Conservation (phyloP, 2,113 vertebrate genomes). For the Corythoichthys intestinalis region DNA sequence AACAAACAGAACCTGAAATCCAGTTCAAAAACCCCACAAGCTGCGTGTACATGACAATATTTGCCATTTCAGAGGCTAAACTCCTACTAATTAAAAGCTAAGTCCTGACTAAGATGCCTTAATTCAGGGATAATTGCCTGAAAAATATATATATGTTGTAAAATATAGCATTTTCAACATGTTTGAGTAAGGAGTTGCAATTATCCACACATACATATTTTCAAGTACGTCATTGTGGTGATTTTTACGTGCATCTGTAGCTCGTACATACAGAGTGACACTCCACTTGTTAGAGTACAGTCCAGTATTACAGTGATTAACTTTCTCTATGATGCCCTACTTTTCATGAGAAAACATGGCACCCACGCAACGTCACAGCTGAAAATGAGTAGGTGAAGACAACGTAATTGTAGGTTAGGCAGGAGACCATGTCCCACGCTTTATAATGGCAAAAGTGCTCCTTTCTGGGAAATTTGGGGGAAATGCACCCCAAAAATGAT, state of each 20-base stretch:
- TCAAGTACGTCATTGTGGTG: constrained; percentile 4
- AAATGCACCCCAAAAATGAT: not conserved
- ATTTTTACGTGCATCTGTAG: not conserved
- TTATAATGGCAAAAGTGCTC: not conserved
- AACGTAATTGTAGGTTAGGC: not conserved
- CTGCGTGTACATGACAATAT: too few relatives aligned
- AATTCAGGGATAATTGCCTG: not conserved
- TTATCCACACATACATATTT: not conserved
- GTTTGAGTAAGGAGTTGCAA: not conserved
- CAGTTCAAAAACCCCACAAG: not conserved
- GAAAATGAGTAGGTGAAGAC: constrained; percentile 5
- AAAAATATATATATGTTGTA: not conserved
- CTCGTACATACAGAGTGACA: not conserved
- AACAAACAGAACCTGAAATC: not conserved
- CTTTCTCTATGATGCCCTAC: not conserved
- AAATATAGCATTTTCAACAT: not conserved
- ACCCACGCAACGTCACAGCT: not conserved
- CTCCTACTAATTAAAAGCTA: not conserved
- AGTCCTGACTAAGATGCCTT: not conserved
- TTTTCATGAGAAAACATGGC: not conserved
- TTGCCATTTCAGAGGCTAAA: not conserved
- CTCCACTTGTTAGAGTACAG: not conserved
- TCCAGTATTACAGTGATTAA: not conserved
- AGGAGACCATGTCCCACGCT: constrained; percentile 2
- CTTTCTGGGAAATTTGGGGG: not conserved